phyloP scores from a whole-genome alignment of 1,140 invertebrate species.

The Ooceraea biroi region DNA sequence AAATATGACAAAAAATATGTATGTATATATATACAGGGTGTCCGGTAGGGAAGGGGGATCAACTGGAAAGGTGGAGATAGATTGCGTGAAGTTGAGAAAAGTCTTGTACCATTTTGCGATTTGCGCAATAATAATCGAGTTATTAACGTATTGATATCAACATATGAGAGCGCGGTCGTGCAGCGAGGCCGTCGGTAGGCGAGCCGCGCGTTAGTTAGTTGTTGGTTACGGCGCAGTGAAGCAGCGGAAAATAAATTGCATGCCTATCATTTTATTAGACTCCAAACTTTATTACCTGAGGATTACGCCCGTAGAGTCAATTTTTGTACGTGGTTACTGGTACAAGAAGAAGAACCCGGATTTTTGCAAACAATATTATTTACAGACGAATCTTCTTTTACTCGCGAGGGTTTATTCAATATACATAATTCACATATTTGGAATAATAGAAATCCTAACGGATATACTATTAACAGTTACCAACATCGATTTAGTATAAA shows the following conservation, averaged over 20 bases:
- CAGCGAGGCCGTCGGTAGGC: too few species aligned
- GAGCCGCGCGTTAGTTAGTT: too few species aligned
- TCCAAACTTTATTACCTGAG: background rate
- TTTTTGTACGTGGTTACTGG: background rate
- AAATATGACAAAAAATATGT: too few species aligned
- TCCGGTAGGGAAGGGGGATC: too few species aligned
- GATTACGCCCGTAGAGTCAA: background rate
- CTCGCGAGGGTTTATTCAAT: background rate
- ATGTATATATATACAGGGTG: background rate
- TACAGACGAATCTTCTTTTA: conserved; percentile 12
- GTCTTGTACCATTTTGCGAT: too few species aligned
- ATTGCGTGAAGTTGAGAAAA: too few species aligned
- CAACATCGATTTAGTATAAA: background rate
- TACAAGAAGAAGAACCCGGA: background rate
- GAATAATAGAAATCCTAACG: background rate
- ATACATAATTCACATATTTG: background rate
- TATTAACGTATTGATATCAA: too few species aligned
- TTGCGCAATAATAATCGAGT: too few species aligned
- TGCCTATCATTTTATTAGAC: background rate
- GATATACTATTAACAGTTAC: background rate
- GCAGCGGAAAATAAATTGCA: background rate
- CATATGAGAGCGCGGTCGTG: too few species aligned
- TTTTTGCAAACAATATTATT: too few species aligned
- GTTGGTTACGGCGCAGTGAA: too few species aligned
- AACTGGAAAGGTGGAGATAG: too few species aligned